Percentiles rank a stretch among this genome's conserved stretches.
Evolutionary conservation across 1,140 invertebrate species (phyloP).

Genomic region (Drosophila truncata): DNA sequence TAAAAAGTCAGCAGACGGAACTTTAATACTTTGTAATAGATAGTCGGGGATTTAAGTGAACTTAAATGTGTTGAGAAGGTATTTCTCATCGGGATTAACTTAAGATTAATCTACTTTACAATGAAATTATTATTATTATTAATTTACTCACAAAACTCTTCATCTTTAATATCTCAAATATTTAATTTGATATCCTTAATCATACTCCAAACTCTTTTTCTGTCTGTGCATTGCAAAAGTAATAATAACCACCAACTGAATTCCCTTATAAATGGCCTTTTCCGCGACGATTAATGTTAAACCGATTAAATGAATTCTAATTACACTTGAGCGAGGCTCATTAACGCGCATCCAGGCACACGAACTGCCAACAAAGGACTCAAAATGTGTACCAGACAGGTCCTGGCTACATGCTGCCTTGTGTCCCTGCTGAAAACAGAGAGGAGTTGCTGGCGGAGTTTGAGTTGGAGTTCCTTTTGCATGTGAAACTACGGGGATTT

Average conservation of each 20-base stretch:
- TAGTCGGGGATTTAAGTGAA: neutral
- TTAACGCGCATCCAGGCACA: constrained; percentile 36
- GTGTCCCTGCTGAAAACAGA: neutral
- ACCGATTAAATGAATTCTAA: constrained; percentile 69
- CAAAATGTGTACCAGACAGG: constrained; percentile 6
- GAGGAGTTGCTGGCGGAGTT: neutral
- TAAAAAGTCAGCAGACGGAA: too few species aligned
- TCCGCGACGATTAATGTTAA: constrained; percentile 40
- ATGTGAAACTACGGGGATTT: constrained; percentile 78
- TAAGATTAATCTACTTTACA: neutral
- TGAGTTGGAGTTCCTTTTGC: constrained; percentile 36
- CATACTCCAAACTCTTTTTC: neutral
- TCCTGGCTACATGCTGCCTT: constrained; percentile 17
- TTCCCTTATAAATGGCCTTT: neutral
- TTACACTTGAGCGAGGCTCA: constrained; percentile 65
- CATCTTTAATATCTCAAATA: neutral
- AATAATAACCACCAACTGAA: constrained; percentile 7
- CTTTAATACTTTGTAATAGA: neutral
- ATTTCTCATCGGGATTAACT: too few species aligned
- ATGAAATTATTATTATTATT: too few species aligned
- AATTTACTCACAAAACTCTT: neutral
- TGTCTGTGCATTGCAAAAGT: neutral
- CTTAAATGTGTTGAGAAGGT: neutral
- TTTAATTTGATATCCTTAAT: neutral
- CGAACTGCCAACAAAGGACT: constrained; percentile 24